Evolutionary conservation across 2,113 vertebrate genomes (phyloP), one percentile per base, ranked within the genome.

Genomic region (Lasiurus borealis): DNA sequence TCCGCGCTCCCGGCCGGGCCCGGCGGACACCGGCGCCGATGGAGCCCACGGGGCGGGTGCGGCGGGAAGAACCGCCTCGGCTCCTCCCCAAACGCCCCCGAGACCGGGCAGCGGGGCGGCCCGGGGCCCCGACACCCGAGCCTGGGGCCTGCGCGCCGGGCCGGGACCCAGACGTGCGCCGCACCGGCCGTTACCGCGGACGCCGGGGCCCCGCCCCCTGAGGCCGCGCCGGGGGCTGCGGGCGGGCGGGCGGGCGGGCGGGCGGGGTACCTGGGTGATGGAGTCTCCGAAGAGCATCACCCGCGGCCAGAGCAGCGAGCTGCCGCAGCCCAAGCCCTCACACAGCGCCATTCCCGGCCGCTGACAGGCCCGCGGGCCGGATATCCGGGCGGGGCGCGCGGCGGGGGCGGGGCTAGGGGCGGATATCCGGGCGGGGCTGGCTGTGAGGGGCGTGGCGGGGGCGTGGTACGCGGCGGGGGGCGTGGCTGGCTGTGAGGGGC

Each of bases 211-310:
- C 23, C 31, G 52, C 48, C 44, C 16, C 3, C 0, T 5, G 52
- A 46, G 66, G 23, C 34, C 78, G 2, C 5, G 34, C 59, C 3
- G 14, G 69, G 34, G 19, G 27, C 16, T 29, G 85, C 31, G 21
- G 46, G 13, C 15, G 7, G 44, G 48, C 11, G 7, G 46, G 40
- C 21, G n/a, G 15, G 48, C 44, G 27, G 69, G n/a, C n/a, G n/a
- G n/a, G n/a, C n/a, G n/a, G 64, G 91, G 95, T 98, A 99, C 99
- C 99, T 99, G 99, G 2, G 99, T 99, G 95, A 99, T 99, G 31
- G 99, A 99, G 96, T 99, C 99, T 4, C 99, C 99, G 88, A 99
- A 99, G 40, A 99, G 98, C 48, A 99, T 5, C 40, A 99, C 95
- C 72, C 99, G 98, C 0, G 99, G 99, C 99, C 99, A 99, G 1